Percentiles rank a stretch among this genome's conserved stretches.
Conservation (phyloP, 1,140 invertebrate species). For the Laupala kohalensis region DNA sequence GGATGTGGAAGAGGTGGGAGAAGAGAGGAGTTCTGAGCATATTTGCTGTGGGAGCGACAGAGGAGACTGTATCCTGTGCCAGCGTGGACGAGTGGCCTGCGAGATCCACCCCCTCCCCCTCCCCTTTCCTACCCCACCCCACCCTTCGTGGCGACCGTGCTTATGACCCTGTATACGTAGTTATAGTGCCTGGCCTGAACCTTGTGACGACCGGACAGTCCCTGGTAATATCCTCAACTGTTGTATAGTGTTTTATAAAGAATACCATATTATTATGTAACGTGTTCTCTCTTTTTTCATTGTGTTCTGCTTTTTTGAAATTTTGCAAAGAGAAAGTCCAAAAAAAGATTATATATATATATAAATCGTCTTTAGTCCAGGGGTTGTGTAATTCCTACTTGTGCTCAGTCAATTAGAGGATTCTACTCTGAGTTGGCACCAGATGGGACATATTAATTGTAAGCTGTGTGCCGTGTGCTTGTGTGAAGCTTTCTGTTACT, state of each 20-base stretch:
- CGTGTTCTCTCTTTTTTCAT: constrained; percentile 7
- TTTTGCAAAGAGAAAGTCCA: constrained; percentile 11
- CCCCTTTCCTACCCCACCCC: background rate
- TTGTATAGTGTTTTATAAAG: constrained; percentile 11
- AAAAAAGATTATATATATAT: constrained; percentile 2
- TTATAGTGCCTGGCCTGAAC: constrained; percentile 9
- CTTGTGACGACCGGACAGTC: constrained; percentile 8
- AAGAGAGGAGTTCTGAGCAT: background rate
- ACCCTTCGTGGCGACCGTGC: constrained; percentile 1
- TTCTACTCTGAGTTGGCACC: constrained; percentile 1
- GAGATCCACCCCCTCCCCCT: background rate
- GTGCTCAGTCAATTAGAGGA: background rate
- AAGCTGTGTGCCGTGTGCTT: background rate
- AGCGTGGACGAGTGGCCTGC: constrained; percentile 1
- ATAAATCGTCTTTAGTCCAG: constrained; percentile 9
- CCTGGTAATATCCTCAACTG: constrained; percentile 1
- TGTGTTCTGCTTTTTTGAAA: constrained; percentile 11
- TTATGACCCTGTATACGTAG: constrained; percentile 5
- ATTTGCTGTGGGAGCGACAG: background rate
- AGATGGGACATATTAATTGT: background rate
- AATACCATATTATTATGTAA: constrained; percentile 5
- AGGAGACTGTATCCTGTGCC: background rate
- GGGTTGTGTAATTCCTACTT: constrained; percentile 12
- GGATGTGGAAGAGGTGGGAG: no score
- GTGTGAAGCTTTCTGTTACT: background rate